Conservation (phyloP, 2,888 invertebrate genomes). For the Cecidostiba fungosa region DNA sequence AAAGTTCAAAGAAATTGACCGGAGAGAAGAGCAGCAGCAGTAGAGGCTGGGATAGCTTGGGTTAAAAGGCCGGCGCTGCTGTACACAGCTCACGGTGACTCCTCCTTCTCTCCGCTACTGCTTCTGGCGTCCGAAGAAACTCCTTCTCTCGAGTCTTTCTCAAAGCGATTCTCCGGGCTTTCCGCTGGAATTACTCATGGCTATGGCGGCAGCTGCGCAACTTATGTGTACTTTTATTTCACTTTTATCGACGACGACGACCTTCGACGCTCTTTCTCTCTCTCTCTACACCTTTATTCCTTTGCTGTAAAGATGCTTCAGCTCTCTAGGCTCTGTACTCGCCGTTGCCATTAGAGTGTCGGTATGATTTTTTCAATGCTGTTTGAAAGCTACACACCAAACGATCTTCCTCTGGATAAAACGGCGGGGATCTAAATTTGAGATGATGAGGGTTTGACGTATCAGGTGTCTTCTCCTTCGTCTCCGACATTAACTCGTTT, state of each 20-base stretch:
- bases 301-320: not conserved
- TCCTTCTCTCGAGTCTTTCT: slow-evolving; percentile 46
- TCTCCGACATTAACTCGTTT: not conserved
- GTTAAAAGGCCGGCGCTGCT: slow-evolving; percentile 50
- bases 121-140: slow-evolving; percentile 49
- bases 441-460: not conserved
- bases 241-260: slow-evolving; percentile 34
- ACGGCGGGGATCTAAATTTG: not conserved
- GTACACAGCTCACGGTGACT: slow-evolving; percentile 46
- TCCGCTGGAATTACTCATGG: slow-evolving; percentile 53
- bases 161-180: slow-evolving; percentile 55
- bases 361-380: slow-evolving; percentile 34
- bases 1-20: slow-evolving; percentile 62
- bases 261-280: not conserved
- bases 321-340: not conserved
- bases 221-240: slow-evolving; percentile 41
- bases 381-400: slow-evolving; percentile 10
- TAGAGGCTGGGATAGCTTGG: not conserved
- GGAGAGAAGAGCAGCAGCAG: slow-evolving; percentile 39
- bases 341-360: not conserved
- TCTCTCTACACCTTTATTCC: not conserved
- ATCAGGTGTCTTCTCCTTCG: not conserved
- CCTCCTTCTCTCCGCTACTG: slow-evolving; percentile 6
- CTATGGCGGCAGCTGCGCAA: slow-evolving; percentile 7
- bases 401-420: not conserved